Conservation (phyloP, 37 sponge, comb jelly and placozoan species). For the Agelas oroides region DNA sequence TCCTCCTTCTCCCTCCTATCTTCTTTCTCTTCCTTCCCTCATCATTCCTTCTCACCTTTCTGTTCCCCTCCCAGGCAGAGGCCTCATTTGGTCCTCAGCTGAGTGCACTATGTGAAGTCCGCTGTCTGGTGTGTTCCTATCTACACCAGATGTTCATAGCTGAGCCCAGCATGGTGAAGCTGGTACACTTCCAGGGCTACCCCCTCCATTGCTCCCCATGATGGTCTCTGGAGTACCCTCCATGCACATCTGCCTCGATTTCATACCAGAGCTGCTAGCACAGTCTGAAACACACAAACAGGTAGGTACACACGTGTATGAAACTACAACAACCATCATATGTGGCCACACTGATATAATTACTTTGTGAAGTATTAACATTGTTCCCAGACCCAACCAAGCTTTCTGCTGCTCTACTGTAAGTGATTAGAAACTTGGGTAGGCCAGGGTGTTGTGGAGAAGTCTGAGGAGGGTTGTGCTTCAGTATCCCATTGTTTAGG, state of each 20-base stretch:
- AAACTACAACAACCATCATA: too few relatives aligned
- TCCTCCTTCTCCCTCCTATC: too few relatives aligned
- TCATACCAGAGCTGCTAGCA: slow-evolving; percentile 86
- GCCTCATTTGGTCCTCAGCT: slow-evolving; percentile 68
- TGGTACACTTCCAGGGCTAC: slow-evolving; percentile 93
- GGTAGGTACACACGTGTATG: slow-evolving; percentile 32
- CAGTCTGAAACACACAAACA: slow-evolving; percentile 83
- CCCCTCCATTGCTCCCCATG: slow-evolving; percentile 76
- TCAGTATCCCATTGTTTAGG: too few relatives aligned
- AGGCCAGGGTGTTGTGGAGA: too few relatives aligned
- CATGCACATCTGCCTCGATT: slow-evolving; percentile 94
- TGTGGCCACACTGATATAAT: background rate
- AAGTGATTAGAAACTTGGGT: too few relatives aligned
- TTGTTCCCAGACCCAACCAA: too few relatives aligned
- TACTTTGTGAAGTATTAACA: too few relatives aligned
- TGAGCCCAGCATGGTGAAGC: slow-evolving; percentile 83
- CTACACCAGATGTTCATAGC: slow-evolving; percentile 90
- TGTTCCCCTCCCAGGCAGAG: slow-evolving; percentile 33
- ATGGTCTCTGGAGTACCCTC: slow-evolving; percentile 88
- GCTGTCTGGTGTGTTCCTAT: slow-evolving; percentile 78
- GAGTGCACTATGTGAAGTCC: slow-evolving; percentile 71
- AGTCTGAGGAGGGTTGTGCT: too few relatives aligned
- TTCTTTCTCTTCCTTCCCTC: too few relatives aligned
- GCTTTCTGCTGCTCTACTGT: too few relatives aligned
- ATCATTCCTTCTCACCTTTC: too few relatives aligned